These are phyloP conservation scores for Boloria selene DNA, from an alignment of 2,888 invertebrate genomes.

Conservation along the genomic window DNA sequence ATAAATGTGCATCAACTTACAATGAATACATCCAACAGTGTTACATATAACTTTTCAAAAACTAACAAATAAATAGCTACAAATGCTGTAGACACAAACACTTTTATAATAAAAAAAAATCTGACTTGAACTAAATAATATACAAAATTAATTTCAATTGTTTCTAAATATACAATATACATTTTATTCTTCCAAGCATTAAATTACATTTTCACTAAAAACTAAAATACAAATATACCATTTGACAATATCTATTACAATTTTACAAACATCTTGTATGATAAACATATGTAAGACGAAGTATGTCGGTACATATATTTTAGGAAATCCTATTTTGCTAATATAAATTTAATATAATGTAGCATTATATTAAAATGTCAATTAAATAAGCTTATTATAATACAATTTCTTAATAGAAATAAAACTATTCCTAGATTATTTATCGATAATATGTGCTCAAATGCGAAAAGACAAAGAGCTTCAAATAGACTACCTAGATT, in stretches of 20 bases:
- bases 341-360: too few relatives aligned
- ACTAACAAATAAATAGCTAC: background rate
- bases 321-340: too few relatives aligned
- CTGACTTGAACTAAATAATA: constrained; percentile 1
- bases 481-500: too few relatives aligned
- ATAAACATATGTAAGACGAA: background rate
- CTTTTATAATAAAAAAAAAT: too few relatives aligned
- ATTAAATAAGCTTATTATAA: too few relatives aligned
- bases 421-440: too few relatives aligned
- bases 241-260: background rate
- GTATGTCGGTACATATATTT: too few relatives aligned
- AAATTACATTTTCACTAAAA: background rate
- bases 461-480: too few relatives aligned
- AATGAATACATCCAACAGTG: background rate
- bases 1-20: constrained; percentile 3
- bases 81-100: background rate
- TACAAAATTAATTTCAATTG: constrained; percentile 2
- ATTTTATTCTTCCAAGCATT: background rate
- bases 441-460: too few relatives aligned
- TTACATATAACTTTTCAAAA: background rate
- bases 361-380: too few relatives aligned
- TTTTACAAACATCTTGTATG: background rate
- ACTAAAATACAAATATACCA: background rate
- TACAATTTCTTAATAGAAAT: too few relatives aligned
- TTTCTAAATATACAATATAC: background rate